These are phyloP conservation scores for Peromyscus polionotus DNA, from an alignment of 2,113 vertebrate genomes.

Conservation along the genomic window DNA sequence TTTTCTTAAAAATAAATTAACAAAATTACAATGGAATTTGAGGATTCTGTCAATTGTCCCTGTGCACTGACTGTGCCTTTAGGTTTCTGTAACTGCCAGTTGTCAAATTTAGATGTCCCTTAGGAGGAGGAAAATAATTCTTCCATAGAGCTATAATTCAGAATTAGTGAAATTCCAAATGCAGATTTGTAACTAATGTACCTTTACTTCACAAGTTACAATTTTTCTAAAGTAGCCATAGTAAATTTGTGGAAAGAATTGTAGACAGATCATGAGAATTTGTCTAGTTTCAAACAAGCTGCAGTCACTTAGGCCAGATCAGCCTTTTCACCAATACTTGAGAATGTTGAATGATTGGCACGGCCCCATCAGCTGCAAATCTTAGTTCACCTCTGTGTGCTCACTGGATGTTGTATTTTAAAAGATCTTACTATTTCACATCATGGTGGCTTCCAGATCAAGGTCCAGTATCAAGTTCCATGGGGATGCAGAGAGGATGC, in stretches of 20 bases:
- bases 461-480: slow-evolving; percentile 66
- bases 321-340: neutral
- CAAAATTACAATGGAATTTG: neutral
- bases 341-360: neutral
- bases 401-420: neutral
- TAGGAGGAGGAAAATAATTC: slow-evolving; percentile 16
- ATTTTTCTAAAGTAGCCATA: slow-evolving; percentile 14
- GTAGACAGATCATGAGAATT: neutral
- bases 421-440: neutral
- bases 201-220: neutral
- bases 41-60: slow-evolving; percentile 4
- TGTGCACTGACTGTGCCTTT: neutral
- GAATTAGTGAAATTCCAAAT: slow-evolving; percentile 42
- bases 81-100: neutral
- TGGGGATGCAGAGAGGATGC: neutral
- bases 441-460: neutral
- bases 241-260: neutral
- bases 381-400: neutral
- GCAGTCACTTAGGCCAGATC: neutral
- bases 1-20: neutral
- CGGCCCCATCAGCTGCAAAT: neutral
- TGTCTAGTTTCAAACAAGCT: neutral
- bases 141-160: slow-evolving; percentile 8
- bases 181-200: slow-evolving; percentile 33
- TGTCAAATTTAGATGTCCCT: slow-evolving; percentile 8